Evolutionary conservation across 2,113 vertebrate genomes (phyloP).

Genomic region (Hypocryptadius cinnamomeus): DNA sequence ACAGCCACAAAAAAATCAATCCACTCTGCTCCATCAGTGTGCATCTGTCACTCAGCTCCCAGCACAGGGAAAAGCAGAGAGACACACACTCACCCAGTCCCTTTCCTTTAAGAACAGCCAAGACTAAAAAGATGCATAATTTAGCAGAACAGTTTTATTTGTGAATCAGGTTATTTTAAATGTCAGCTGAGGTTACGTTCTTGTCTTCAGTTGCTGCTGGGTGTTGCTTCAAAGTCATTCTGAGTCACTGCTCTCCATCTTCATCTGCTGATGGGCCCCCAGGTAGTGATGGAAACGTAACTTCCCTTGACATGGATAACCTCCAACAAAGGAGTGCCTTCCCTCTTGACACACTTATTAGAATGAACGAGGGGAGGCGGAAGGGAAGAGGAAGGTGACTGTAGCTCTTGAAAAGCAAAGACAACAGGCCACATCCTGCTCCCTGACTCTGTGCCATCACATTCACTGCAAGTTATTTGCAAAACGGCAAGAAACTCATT

Average conservation of each 20-base stretch:
- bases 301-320: conserved; percentile 51
- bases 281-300: conserved; percentile 53
- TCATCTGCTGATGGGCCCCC: conserved; percentile 53
- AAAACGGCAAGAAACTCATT: conserved; percentile 28
- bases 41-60: conserved; percentile 23
- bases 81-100: background rate
- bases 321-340: conserved; percentile 21
- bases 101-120: background rate
- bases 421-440: background rate
- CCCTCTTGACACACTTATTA: background rate
- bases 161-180: background rate
- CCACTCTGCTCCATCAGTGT: background rate
- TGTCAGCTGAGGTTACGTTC: conserved; percentile 25
- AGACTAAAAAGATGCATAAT: conserved; percentile 23
- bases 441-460: background rate
- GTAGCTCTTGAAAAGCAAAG: background rate
- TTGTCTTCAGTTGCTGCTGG: conserved; percentile 26
- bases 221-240: conserved; percentile 52
- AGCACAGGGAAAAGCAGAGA: background rate
- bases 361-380: background rate
- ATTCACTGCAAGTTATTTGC: background rate
- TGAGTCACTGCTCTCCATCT: conserved; percentile 54
- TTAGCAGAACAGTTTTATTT: conserved; percentile 14
- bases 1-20: conserved; percentile 39
- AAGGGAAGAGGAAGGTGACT: background rate